Conservation (phyloP, 2,113 vertebrate genomes). For the Pontoporia blainvillei region DNA sequence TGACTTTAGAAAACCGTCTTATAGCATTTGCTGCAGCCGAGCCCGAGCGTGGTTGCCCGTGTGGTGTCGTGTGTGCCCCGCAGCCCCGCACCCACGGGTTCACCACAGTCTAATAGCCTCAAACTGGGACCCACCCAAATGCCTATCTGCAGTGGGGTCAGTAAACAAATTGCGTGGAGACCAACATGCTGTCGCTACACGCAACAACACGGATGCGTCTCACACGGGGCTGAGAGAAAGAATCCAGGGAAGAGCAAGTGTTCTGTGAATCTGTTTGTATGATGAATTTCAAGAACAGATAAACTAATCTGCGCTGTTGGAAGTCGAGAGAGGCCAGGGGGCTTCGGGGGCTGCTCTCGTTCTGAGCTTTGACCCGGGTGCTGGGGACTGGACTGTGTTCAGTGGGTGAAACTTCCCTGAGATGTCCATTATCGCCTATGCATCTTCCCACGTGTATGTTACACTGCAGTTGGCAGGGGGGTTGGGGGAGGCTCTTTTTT, state of each 20-base stretch:
- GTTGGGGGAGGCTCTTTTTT: not conserved
- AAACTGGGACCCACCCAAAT: not conserved
- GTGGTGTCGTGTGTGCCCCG: not conserved
- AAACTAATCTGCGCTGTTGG: not conserved
- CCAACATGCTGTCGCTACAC: accelerated
- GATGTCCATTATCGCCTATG: too few relatives aligned
- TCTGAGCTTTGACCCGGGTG: not conserved
- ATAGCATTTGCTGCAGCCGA: not conserved
- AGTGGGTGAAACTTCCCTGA: not conserved
- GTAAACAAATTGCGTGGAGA: not conserved
- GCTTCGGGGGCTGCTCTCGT: not conserved
- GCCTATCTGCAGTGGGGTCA: accelerated
- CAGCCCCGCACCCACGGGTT: not conserved
- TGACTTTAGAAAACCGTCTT: accelerated
- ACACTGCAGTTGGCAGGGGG: not conserved
- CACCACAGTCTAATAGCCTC: not conserved
- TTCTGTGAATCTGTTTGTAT: not conserved
- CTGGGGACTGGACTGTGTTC: not conserved
- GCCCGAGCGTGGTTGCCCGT: accelerated
- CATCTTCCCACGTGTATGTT: accelerated
- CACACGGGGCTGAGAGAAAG: not conserved
- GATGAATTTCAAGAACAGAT: not conserved
- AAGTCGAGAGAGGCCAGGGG: not conserved
- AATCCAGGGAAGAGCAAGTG: not conserved
- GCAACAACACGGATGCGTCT: accelerated